Evolutionary conservation across 2,797 vertebrate species (phyloP), one percentile per base, ranked within the genome.

Genomic region (Muraenolepis orangiensis): DNA sequence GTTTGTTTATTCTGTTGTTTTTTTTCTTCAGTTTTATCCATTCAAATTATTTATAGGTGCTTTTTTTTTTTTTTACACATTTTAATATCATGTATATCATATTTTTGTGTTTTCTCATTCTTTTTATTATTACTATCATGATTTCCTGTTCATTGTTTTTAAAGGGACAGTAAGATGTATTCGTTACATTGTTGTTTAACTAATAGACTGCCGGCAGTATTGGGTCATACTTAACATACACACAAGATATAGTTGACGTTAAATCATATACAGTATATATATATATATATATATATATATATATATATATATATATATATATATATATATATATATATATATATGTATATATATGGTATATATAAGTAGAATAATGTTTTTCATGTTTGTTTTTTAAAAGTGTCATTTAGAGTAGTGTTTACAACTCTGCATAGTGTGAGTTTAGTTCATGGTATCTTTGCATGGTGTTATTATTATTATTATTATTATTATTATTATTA

Each of bases 141-240:
- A 72, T 68, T 40, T 64, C 16, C 72, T 72, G 26, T 66, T 31
- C n/a, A 28, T 77, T 73, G 76, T 85, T 95, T 94, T 94, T 93
- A 94, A 95, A 95, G 94, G 94, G 94, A 94, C 93, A 82, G 91
- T 93, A 94, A 95, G 93, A 70, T 69, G 18, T 38, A 32, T 69
- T 80, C 70, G 51, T 61, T 61, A 61, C 51, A 26, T 74, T 81
- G 77, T 82, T 84, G 94, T 85, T 95, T 95, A 94, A 94, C 91
- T 93, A 95, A 95, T 95, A 96, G 95, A 96, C 95, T 96, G 95
- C 95, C 95, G 95, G 95, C 95, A 96, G 95, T 96, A 96, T 96
- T 96, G 94, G 94, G 94, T 94, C 95, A 95, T 95, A 95, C 94
- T 94, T 95, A n/a, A 95, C 95, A 94, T 95, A 95, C 94, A 95